Evolutionary conservation across 2,113 vertebrate species (phyloP).

Genomic region (Sula dactylatra): DNA sequence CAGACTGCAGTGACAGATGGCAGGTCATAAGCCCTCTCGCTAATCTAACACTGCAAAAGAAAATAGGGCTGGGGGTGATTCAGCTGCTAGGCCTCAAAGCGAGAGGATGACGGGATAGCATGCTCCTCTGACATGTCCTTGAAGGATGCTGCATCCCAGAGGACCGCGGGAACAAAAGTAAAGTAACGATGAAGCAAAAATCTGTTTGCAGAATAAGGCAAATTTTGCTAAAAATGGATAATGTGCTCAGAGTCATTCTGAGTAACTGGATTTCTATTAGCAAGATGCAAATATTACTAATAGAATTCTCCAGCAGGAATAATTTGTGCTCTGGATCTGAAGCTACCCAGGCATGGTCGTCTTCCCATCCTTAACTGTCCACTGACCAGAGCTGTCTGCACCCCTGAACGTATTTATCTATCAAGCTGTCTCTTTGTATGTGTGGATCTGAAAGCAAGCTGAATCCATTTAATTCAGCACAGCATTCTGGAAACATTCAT

Average conservation of each 20-base stretch:
- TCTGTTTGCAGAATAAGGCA: conserved; percentile 12
- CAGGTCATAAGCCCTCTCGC: conserved; percentile 63
- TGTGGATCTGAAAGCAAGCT: background rate
- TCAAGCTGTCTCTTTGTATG: conserved; percentile 30
- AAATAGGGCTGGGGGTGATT: conserved; percentile 66
- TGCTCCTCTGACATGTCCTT: conserved; percentile 60
- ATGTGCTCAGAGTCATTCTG: conserved; percentile 14
- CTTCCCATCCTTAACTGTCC: conserved; percentile 29
- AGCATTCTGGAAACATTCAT: background rate
- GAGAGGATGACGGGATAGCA: conserved; percentile 46
- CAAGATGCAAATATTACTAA: conserved; percentile 40
- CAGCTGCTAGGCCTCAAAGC: conserved; percentile 55
- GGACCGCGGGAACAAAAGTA: conserved; percentile 24
- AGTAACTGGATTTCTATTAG: conserved; percentile 51
- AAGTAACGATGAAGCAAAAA: conserved; percentile 37
- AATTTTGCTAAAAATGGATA: conserved; percentile 39
- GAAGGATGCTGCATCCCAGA: conserved; percentile 51
- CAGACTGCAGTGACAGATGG: conserved; percentile 71
- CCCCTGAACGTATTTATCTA: conserved; percentile 13
- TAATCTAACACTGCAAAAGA: conserved; percentile 70
- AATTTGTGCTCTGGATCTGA: background rate
- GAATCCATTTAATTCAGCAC: conserved; percentile 31
- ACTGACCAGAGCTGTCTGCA: conserved; percentile 42
- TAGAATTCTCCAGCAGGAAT: conserved; percentile 25
- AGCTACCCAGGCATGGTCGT: background rate